Evolutionary conservation across 2,113 vertebrate genomes (phyloP), one percentile per base, ranked within the genome.

Genomic region (Saguinus midas): DNA sequence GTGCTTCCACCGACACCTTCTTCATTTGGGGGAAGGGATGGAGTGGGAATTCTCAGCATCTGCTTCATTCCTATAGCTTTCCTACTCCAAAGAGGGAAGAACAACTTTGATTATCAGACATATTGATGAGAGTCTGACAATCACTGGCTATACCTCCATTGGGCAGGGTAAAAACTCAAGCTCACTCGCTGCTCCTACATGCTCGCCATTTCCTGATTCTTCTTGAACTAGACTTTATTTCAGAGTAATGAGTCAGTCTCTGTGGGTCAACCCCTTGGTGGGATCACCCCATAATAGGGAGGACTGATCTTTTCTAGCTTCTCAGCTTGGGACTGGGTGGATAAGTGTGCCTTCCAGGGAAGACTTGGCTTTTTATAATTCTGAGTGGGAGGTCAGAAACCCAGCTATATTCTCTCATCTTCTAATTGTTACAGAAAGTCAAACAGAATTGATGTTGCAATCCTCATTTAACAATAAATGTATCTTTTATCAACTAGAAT

Each of bases 391-490:
- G n/a, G 21, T 61, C 18, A 40, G 37, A 79, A 64, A 14, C 27
- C 27, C 32, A 55, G 5, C 16, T 35, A 40, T 3, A 20, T 55
- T 79, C 61, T 72, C 45, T 72, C 5, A 17, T 68, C 58, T 81
- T 68, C 58, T 81, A 64, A 29, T 3, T 14, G 21, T 37, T 76
- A 70, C 2, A 43, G 43, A 68, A 87, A 90, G 12, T 25, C 9
- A 0, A 58, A 12, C 0, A 14, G 58, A 55, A 73, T 17, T 37
- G 11, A 83, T 12, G 8, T 3, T 32, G 23, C 16, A 7, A 66
- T 64, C 3, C 21, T 72, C 10, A 13, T 16, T 37, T 35, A 78
- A 52, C 61, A 64, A 57, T 17, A 8, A 3, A 11, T 68, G 29
- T 70, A 23, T 43, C 2, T 80, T 61, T 55, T 35, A 58, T 61